Evolutionary conservation across 1,140 invertebrate genomes (phyloP), one percentile per base, ranked within the genome.

Genomic region (Drosophila sp.): DNA sequence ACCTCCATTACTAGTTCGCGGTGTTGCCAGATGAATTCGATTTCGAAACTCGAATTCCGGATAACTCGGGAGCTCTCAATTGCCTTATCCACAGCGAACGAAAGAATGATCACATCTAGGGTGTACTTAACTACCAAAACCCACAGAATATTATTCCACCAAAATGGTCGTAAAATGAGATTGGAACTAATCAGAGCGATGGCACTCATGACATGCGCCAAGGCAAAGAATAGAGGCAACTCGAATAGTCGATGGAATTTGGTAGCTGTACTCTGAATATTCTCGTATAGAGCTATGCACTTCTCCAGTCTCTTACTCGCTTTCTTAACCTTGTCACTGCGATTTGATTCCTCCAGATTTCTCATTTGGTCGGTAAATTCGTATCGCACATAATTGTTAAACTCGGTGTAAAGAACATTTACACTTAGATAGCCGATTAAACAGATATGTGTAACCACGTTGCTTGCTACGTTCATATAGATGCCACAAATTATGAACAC

Each of bases 11-110:
- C 23, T 4, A 50, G 10, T 27, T 27, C 44, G 6, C 44, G 44
- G 7, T 50, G 44, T 50, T 50, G 44, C 44, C 44, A 50, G 23
- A 50, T 50, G 23, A 50, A 50, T 50, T 50, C 44, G 2, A 10
- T 50, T 27, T 50, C 23, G 8, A 50, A 50, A 27, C 44, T 27
- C 6, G 27, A 23, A 50, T 27, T 27, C 0, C 44, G 23, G 25
- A 50, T 50, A 27, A 27, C 44, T 25, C 23, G 44, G 8, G 44
- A 50, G 1, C 7, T 50, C 0, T 0, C 7, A 27, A 50, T 27
- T 50, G 44, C 44, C 3, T 50, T 50, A 50, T 50, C 44, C 5
- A 27, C 44, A 3, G 44, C 44, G 3, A 50, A 27, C 7, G 7
- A 50, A 27, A 50, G 44, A 27, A 50, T 27, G 8, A 50, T 10